Base-by-base conservation (phyloP, 2,797 vertebrate species). In the Dendrocincla tyrannina region DNA sequence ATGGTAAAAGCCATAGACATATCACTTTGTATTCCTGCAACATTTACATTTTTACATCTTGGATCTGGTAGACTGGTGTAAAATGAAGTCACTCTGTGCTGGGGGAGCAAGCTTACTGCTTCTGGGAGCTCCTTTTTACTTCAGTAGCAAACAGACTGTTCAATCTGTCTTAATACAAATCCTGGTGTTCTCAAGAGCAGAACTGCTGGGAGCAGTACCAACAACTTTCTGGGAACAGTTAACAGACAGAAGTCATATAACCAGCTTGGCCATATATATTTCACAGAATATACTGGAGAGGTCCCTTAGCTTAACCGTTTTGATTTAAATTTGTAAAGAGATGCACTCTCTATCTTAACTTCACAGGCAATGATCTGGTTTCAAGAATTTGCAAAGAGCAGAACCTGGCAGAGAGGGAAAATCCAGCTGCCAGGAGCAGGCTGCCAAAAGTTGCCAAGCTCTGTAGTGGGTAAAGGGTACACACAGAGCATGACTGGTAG, bases 401-500 rank as follows among this genome's bases (percentile, higher is more conserved):
- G 58, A 84, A 73, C 23, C 69, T 88, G 68, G 68, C 91, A 91
- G 32, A 83, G 35, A 75, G 27, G 28, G 46, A 85, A 93, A 93
- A 78, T 58, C 25, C 46, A 77, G 68, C 35, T 91, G 49, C 67
- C 63, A 85, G 44, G 20, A 87, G n/a, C 28, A 59, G 74, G 13
- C 58, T 89, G 49, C 33, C 60, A 83, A 92, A 80, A 1, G 25
- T 56, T 92, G 28, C 69, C 2, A 4, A 93, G 50, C 28, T 84
- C 72, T 76, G 33, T 5, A 81, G 41, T 33, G 35, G 53, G 33
- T 77, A 91, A 82, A 73, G 41, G 37, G 47, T 88, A 86, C 77
- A 95, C 89, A 95, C 53, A 88, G 49, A 87, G 16, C 44, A 8
- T 35, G 60, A 68, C 81, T 85, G 78, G 81, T 95, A 77, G 35